phyloP scores from a whole-genome alignment of 2,888 invertebrate species.

The Thymelicus acteon region DNA sequence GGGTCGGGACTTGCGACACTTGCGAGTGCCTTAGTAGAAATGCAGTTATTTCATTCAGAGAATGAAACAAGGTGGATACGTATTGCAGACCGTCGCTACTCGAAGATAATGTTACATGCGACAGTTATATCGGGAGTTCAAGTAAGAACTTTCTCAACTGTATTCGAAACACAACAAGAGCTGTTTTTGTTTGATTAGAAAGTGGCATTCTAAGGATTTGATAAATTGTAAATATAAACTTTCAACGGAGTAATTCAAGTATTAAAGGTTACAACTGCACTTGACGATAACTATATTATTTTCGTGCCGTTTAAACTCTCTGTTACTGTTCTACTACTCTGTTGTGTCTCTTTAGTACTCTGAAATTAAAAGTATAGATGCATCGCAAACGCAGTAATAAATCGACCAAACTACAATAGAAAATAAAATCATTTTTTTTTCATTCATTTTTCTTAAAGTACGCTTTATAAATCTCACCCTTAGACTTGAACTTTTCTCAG shows the following conservation, averaged over 20 bases:
- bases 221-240: constrained; percentile 20
- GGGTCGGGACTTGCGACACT: neutral
- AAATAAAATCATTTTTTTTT: too few relatives aligned
- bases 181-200: constrained; percentile 5
- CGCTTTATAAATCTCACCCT: too few relatives aligned
- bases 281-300: too few relatives aligned
- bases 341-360: too few relatives aligned
- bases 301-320: too few relatives aligned
- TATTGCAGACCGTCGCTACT: constrained; percentile 34
- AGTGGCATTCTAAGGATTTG: constrained; percentile 15
- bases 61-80: constrained; percentile 42
- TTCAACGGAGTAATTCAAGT: neutral
- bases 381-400: too few relatives aligned
- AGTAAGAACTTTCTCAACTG: constrained; percentile 14
- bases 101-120: constrained; percentile 12
- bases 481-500: too few relatives aligned
- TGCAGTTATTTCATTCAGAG: constrained; percentile 50
- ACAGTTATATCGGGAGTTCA: constrained; percentile 11
- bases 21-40: constrained; percentile 44
- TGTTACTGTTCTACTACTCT: too few relatives aligned
- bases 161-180: constrained; percentile 10
- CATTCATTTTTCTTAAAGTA: too few relatives aligned
- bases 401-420: too few relatives aligned
- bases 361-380: too few relatives aligned
- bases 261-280: too few relatives aligned